Base-by-base conservation (phyloP, 2,888 invertebrate genomes). In the Orthonychiurus folsomi region DNA sequence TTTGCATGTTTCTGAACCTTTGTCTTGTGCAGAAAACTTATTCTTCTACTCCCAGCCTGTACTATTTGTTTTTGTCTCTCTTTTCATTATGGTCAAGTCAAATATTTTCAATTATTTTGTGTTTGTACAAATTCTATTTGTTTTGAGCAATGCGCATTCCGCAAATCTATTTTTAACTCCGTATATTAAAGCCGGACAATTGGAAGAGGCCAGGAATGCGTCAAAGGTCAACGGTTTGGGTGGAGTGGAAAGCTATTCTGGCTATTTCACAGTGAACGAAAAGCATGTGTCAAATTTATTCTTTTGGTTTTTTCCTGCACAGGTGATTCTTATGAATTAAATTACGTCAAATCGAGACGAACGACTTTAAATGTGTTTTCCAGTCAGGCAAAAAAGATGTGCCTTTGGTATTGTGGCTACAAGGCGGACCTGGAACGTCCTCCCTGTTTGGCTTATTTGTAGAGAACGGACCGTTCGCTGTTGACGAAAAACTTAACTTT, bases 281-380 rank as follows among this genome's bases (percentile, higher is more conserved):
- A 77, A 80, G 1, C 85, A 80, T 74, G 83, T 87, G 71, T 89
- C 91, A 0, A 91, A 93, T 75, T 81, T 89, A 78, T 93, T 92
- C 79, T 91, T 93, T 77, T 93, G 93, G 93, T 93, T 88, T 75
- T 92, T 93, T 75, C 91, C 91, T 0, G 59, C 50, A 18, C n/a
- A 48, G 15, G 59, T 59, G 26, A 25, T 26, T 25, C 24, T 52
- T 21, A 20, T 57, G 26, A 57, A 57, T 28, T 57, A 3, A 28
- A 27, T 57, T 53, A 18, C 50, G 71, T 69, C 68, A 65, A 59
- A 67, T 67, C 25, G 66, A 64, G 2, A 65, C 66, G 2, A 24
- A 67, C 79, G 12, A 12, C 26, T 55, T 55, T n/a, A 5, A 20
- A 20, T 52, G 20, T n/a, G n/a, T 82, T 58, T 26, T 53, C 18